These are phyloP conservation scores for Metellina segmentata DNA, from an alignment of 2,888 invertebrate genomes.

Conservation along the genomic window DNA sequence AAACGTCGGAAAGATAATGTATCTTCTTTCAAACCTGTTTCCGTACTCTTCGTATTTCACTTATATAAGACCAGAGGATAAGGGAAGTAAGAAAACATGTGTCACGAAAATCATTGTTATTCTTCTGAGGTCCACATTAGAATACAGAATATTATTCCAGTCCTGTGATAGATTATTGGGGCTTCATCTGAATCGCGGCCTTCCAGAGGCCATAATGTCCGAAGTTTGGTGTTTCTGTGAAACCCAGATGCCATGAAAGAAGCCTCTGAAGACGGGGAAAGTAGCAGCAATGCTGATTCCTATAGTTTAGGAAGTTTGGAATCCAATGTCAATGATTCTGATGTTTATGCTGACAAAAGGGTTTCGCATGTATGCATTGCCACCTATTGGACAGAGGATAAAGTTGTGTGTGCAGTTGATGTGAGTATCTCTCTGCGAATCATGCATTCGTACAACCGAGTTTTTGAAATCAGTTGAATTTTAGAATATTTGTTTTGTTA, in stretches of 20 bases:
- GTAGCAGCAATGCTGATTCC: conserved; percentile 36
- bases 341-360: conserved; percentile 20
- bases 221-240: neutral
- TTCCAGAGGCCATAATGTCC: neutral
- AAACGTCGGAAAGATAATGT: conserved; percentile 15
- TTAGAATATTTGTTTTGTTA: neutral
- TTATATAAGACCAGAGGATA: conserved; percentile 52
- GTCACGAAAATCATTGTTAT: conserved; percentile 40
- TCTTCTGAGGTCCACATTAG: neutral
- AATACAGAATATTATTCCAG: conserved; percentile 16
- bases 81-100: conserved; percentile 28
- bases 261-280: conserved; percentile 28
- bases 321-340: neutral
- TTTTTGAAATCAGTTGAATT: too few relatives aligned
- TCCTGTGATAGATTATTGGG: neutral
- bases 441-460: too few relatives aligned
- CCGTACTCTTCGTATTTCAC: conserved; percentile 52
- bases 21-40: conserved; percentile 69
- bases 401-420: conserved; percentile 50
- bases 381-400: conserved; percentile 61
- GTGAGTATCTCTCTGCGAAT: conserved; percentile 23
- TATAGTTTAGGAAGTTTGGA: conserved; percentile 28
- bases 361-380: conserved; percentile 66
- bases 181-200: neutral
- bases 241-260: neutral